phyloP scores from a whole-genome alignment of 2,797 vertebrate species.

The Chrysocyon brachyurus region DNA sequence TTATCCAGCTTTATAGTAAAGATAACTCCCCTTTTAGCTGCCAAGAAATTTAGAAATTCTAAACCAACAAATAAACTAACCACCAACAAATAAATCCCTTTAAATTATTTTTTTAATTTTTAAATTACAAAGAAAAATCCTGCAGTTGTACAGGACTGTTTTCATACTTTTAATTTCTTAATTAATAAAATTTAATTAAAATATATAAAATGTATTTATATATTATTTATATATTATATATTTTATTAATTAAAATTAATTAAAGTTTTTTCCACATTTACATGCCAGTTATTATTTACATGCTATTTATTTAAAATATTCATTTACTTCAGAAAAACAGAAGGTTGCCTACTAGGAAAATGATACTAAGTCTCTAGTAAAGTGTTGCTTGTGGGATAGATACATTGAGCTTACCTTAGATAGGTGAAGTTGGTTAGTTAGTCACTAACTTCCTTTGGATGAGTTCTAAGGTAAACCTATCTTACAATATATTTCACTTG shows the following conservation, averaged over 20 bases:
- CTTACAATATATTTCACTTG: background rate
- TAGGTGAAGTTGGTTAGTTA: background rate
- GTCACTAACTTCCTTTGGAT: background rate
- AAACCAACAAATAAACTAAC: background rate
- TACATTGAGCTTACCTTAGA: background rate
- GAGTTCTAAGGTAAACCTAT: background rate
- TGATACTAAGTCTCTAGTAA: background rate
- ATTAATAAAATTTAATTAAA: too few species aligned
- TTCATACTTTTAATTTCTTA: background rate
- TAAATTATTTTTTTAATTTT: slow-evolving; percentile 4
- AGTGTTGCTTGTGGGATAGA: background rate
- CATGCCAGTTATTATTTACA: background rate
- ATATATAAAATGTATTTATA: too few species aligned
- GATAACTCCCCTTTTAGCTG: background rate
- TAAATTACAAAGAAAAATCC: background rate
- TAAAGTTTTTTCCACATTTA: background rate
- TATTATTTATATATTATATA: too few species aligned
- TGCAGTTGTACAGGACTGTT: background rate
- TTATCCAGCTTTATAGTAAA: background rate
- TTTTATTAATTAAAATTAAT: too few species aligned
- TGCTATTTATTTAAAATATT: background rate
- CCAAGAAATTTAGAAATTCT: background rate
- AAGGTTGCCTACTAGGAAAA: background rate
- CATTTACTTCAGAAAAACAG: background rate
- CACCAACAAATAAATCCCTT: background rate